Evolutionary conservation across 2,888 invertebrate genomes (phyloP).

Genomic region (Anagyrus pseudococci): DNA sequence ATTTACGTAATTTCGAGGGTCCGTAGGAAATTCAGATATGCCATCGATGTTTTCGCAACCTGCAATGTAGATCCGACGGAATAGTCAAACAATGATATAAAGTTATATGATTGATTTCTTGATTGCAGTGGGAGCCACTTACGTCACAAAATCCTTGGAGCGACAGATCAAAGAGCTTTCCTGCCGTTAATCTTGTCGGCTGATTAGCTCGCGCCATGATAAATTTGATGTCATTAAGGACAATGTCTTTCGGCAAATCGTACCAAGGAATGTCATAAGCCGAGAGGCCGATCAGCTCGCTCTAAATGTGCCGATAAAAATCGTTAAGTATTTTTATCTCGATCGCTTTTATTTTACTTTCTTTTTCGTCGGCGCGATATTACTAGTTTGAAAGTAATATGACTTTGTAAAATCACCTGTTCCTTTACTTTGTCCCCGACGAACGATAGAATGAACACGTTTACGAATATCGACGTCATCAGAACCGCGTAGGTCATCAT

Average conservation of each 20-base stretch:
- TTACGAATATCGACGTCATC: conserved; percentile 51
- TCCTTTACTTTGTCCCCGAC: conserved; percentile 51
- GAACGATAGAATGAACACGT: conserved; percentile 51
- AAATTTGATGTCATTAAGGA: conserved; percentile 42
- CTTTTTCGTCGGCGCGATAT: too few relatives aligned
- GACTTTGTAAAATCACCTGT: conserved; percentile 42
- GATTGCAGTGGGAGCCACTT: conserved; percentile 20
- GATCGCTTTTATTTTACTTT: too few relatives aligned
- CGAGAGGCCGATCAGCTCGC: conserved; percentile 44
- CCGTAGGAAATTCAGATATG: conserved; percentile 52
- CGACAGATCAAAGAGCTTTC: conserved; percentile 52
- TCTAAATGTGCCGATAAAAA: conserved; percentile 41
- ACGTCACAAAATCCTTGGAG: conserved; percentile 52
- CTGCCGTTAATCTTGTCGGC: conserved; percentile 50
- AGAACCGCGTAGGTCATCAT: conserved; percentile 48
- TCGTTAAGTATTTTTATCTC: too few relatives aligned
- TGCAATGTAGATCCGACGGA: too few relatives aligned
- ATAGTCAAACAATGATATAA: too few relatives aligned
- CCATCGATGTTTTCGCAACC: conserved; percentile 53
- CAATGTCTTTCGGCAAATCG: conserved; percentile 43
- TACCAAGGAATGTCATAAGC: conserved; percentile 50
- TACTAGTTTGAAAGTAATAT: too few relatives aligned
- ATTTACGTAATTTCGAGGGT: conserved; percentile 43
- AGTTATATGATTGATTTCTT: neutral
- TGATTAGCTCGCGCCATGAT: conserved; percentile 48